Base-by-base conservation (phyloP, 2,113 vertebrate genomes). In the Orientallactaga bullata region DNA sequence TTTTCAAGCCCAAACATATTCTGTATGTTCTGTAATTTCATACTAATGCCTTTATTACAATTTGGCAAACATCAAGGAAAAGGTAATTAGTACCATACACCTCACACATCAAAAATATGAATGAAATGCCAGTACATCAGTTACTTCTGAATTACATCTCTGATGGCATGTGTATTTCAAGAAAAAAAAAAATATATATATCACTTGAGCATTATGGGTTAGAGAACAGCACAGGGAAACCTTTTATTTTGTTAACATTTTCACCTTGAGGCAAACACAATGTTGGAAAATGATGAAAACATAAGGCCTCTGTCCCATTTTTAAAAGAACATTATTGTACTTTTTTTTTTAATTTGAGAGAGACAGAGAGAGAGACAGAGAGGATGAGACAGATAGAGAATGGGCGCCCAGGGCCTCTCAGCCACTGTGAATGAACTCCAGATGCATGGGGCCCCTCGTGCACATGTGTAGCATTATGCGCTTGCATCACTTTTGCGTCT, bases 61-160 rank as follows among this genome's bases (percentile, higher is more conserved):
- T 98, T 98, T 98, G 98, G 98, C 98, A 98, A 98, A 96, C 96
- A 97, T 92, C 88, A 95, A 95, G 96, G 98, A 96, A 98, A 98
- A 98, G 97, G 97, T 97, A 97, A 97, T 98, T 98, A 98, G 98
- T 98, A 98, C 98, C 97, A 98, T 98, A 98, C 97, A 98, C 97
- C 98, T 97, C 97, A 97, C 95, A 97, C 96, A 97, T 96, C 97
- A 97, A 97, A 98, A 92, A 89, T 97, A 97, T 96, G 98, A 98
- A 96, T 88, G 96, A 85, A 92, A 97, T 89, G 92, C 58, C 92
- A 96, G 89, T 87, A 96, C 23, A 94, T 93, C 87, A 89, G 85
- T 94, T 95, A 96, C 86, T 95, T 95, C 88, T 95, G 93, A 89
- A 94, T 89, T 84, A 80, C 91, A 85, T 96, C 90, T 96, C 89